Base-by-base conservation (phyloP, 1,140 invertebrate species). In the Papilio polyxenes region DNA sequence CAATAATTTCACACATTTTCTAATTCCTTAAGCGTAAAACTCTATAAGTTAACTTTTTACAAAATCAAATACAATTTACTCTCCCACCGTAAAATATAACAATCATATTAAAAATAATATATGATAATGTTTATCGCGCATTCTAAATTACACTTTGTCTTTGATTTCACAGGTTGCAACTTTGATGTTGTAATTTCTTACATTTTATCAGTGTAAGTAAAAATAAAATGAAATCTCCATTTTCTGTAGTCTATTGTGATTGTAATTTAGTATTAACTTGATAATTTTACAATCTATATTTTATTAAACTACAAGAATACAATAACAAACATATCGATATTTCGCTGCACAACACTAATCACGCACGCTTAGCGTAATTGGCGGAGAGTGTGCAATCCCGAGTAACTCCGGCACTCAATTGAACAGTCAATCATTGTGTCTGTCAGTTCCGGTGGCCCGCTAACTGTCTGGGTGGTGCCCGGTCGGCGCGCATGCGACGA, bases 391-490 rank as follows among this genome's bases (percentile, higher is more conserved):
- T 48, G 44, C 78, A 40, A 65, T 80, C 78, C 56, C 59, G 59
- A 65, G 49, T 65, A 59, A 65, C 78, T 53, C 83, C 83, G 84
- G 75, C 80, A 83, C 74, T 86, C 83, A 82, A 90, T 89, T 89
- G 87, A 84, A 77, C 86, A 90, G 90, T 91, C 90, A 90, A 91
- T 93, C 90, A 91, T 89, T 88, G 79, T 83, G 87, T 81, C 85
- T 82, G 87, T 91, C 82, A 78, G 89, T 92, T 92, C 88, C 92
- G 88, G 87, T 81, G 49, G 83, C 80, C 81, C 87, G 81, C 83
- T 91, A 92, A 92, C 87, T 86, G 88, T 83, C 76, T 89, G 89
- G 90, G 89, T 86, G 92, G 90, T 77, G 83, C 82, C 86, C 79
- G 79, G 77, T 51, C 77, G 56, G n/a, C 75, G 51, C 53, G 77